These are phyloP conservation scores for Quadroppia sp. DNA, from an alignment of 2,888 invertebrate genomes.

Conservation along the genomic window DNA sequence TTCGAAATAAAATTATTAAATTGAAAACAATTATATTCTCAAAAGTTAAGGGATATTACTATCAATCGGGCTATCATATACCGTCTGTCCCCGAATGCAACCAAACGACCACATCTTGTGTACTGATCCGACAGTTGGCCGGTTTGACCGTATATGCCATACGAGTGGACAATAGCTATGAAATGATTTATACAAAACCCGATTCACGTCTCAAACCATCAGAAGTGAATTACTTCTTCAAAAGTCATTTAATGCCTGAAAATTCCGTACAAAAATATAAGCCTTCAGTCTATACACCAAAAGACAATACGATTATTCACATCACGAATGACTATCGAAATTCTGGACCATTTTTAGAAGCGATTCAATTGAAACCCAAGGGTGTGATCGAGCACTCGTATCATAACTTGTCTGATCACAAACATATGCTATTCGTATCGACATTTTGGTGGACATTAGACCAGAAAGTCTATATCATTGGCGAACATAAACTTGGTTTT, in stretches of 20 bases:
- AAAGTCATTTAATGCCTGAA: conserved; percentile 4
- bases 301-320: background rate
- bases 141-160: background rate
- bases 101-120: background rate
- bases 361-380: background rate
- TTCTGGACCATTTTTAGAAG: background rate
- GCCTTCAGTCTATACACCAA: conserved; percentile 15
- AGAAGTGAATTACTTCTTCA: background rate
- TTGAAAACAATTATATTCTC: background rate
- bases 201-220: background rate
- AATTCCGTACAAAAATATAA: background rate
- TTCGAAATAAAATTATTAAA: no score
- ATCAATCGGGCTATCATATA: conserved; percentile 4
- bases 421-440: background rate
- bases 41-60: background rate
- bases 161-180: background rate
- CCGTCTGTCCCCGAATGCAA: background rate
- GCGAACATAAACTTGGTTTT: background rate
- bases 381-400: background rate
- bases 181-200: background rate
- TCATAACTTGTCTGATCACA: background rate
- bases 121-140: background rate
- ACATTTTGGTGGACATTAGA: conserved; percentile 14
- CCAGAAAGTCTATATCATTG: background rate
- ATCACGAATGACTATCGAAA: background rate